Conservation (phyloP, 2,113 vertebrate genomes). For the Poeciliopsis occidentalis region DNA sequence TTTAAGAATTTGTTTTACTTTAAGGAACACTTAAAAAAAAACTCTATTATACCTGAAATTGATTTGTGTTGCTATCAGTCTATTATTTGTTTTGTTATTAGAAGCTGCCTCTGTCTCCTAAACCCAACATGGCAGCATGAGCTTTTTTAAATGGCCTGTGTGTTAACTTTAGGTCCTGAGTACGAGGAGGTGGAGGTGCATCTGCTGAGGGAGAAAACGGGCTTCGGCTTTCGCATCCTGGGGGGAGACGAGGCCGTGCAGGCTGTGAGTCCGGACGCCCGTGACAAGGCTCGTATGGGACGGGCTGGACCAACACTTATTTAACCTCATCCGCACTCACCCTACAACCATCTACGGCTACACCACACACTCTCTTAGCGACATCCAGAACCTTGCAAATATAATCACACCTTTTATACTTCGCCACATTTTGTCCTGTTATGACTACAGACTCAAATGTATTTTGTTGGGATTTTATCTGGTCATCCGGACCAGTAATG, state of each 20-base stretch:
- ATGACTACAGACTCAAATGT: background rate
- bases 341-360: slow-evolving; percentile 42
- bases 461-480: background rate
- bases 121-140: background rate
- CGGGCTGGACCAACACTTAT: slow-evolving; percentile 72
- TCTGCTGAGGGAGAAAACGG: slow-evolving; percentile 97
- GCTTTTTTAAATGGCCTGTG: background rate
- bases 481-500: background rate
- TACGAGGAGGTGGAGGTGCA: slow-evolving; percentile 97
- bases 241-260: slow-evolving; percentile 99
- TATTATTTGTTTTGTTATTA: background rate
- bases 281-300: slow-evolving; percentile 86
- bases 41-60: background rate
- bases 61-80: background rate
- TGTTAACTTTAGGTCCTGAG: slow-evolving; percentile 84
- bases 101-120: background rate
- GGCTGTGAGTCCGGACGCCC: slow-evolving; percentile 93
- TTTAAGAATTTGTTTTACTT: too few species aligned
- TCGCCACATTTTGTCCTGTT: background rate
- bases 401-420: background rate
- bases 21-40: background rate
- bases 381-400: slow-evolving; percentile 3
- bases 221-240: slow-evolving; percentile 98
- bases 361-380: slow-evolving; percentile 17
- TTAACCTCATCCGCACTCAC: slow-evolving; percentile 47